A percentile compares a stretch with the other conserved stretches of the same genome.
Conservation (phyloP, 2,797 vertebrate species). For the Sparus aurata region DNA sequence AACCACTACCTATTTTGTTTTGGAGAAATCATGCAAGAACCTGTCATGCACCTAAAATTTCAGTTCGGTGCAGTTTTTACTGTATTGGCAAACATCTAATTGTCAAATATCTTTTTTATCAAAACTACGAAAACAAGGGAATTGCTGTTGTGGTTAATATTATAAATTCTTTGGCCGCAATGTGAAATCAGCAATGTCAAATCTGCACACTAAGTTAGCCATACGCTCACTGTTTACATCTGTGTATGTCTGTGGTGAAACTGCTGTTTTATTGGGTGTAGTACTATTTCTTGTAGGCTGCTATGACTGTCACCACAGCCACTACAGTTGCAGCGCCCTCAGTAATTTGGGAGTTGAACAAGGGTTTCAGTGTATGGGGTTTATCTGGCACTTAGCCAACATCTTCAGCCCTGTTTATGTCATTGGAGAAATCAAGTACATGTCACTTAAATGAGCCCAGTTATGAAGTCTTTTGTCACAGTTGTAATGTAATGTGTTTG, state of each 20-base stretch:
- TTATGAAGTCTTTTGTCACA: constrained; percentile 6
- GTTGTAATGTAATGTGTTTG: constrained; percentile 38
- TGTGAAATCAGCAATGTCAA: constrained; percentile 55
- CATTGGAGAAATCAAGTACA: background rate
- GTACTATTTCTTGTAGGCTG: constrained; percentile 9
- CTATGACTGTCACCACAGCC: constrained; percentile 12
- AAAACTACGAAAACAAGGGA: background rate
- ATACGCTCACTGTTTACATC: background rate
- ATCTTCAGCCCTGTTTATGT: constrained; percentile 12
- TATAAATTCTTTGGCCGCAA: constrained; percentile 38
- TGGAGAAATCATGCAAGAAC: background rate
- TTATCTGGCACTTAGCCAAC: background rate
- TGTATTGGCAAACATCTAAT: background rate
- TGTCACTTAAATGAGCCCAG: background rate
- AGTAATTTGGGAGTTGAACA: constrained; percentile 5
- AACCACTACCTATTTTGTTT: background rate
- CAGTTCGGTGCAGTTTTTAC: background rate
- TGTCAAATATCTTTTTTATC: background rate
- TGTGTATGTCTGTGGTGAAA: constrained; percentile 18
- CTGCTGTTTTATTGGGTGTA: background rate
- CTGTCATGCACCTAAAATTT: background rate
- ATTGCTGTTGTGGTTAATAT: background rate
- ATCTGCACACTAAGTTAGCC: background rate
- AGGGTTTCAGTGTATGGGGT: constrained; percentile 13
- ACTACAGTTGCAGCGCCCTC: constrained; percentile 13